Conservation (phyloP, 1,140 invertebrate species). For the Elysia chlorotica region DNA sequence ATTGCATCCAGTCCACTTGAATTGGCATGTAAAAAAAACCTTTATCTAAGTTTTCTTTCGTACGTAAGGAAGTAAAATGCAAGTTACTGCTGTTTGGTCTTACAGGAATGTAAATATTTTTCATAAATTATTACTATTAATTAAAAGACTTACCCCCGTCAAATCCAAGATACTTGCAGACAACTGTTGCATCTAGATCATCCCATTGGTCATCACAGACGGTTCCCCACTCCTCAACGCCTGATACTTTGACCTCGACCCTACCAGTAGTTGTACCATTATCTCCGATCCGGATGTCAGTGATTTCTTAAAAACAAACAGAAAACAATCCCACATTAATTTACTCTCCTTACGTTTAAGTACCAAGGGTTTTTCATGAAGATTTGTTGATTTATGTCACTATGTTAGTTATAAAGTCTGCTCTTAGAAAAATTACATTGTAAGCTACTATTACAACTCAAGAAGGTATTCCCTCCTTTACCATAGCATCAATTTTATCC, state of each 20-base stretch:
- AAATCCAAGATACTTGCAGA: constrained; percentile 39
- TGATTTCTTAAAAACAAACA: constrained; percentile 23
- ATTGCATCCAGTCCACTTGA: too few relatives aligned
- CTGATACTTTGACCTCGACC: constrained; percentile 40
- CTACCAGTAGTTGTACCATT: constrained; percentile 29
- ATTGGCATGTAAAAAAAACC: too few relatives aligned
- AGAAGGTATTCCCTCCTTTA: too few relatives aligned
- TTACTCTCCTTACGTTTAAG: background rate
- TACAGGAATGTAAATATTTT: too few relatives aligned
- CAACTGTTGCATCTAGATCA: constrained; percentile 42
- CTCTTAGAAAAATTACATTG: too few relatives aligned
- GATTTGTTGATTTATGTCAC: too few relatives aligned
- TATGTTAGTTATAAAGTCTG: background rate
- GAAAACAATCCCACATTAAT: background rate
- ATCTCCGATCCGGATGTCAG: constrained; percentile 26
- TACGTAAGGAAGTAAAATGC: too few relatives aligned
- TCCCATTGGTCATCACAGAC: constrained; percentile 52
- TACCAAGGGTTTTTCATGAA: background rate
- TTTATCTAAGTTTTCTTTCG: too few relatives aligned
- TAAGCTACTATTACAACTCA: too few relatives aligned
- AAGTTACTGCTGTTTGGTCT: too few relatives aligned
- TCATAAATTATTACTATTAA: too few relatives aligned
- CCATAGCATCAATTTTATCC: too few relatives aligned
- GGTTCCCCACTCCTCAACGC: constrained; percentile 45
- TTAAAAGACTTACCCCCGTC: constrained; percentile 31